These are phyloP conservation scores for Pelagia noctiluca DNA, from an alignment of 30 jellyfish, hydroid and myxozoan genomes.

Conservation along the genomic window DNA sequence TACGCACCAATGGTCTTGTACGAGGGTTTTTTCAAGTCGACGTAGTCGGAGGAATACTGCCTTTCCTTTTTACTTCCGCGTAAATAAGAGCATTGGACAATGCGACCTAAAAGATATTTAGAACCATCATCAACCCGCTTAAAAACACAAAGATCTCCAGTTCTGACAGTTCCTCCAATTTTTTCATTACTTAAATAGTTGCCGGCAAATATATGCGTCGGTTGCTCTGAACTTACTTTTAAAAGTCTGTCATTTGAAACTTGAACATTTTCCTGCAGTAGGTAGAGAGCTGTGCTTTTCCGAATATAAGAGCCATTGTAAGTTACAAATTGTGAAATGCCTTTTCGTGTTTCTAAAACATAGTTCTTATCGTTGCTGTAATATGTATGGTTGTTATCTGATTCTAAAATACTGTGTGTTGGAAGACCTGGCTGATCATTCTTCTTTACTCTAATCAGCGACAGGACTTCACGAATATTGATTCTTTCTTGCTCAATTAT, in stretches of 20 bases:
- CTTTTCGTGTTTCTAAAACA: too few relatives aligned
- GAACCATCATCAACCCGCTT: neutral
- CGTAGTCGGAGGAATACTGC: neutral
- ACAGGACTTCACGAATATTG: neutral
- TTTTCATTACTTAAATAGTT: neutral
- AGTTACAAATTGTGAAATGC: neutral
- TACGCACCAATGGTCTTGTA: neutral
- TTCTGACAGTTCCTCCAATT: neutral
- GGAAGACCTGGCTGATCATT: neutral
- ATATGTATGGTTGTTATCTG: neutral
- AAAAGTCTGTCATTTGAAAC: neutral
- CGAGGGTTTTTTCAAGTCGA: neutral
- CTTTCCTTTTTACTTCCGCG: too few relatives aligned
- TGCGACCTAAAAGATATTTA: neutral
- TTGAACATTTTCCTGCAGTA: neutral
- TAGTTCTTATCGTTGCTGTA: neutral
- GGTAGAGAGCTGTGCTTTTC: neutral
- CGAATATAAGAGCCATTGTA: neutral
- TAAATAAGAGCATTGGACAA: neutral
- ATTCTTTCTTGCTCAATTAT: neutral
- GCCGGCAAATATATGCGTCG: neutral
- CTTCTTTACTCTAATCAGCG: neutral
- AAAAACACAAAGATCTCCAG: neutral
- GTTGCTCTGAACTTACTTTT: neutral
- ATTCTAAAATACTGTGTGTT: neutral